Evolutionary conservation across 2,888 invertebrate genomes (phyloP).

Genomic region (Catotricha subobsoleta): DNA sequence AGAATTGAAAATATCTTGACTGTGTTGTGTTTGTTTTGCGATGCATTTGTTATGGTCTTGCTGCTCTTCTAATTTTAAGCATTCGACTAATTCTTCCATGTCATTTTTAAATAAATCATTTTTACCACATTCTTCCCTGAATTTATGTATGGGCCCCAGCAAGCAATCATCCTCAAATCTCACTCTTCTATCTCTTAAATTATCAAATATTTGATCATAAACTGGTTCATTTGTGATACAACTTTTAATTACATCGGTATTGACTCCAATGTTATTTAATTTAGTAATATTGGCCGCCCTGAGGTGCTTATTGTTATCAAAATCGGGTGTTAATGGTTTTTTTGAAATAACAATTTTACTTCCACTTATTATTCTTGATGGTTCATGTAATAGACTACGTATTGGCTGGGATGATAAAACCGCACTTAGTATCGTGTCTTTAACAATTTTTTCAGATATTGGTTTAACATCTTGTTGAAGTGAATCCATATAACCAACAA

Average conservation of each 20-base stretch:
- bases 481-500: too few species aligned
- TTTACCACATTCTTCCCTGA: constrained; percentile 37
- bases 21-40: neutral
- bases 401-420: too few species aligned
- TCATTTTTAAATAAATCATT: constrained; percentile 38
- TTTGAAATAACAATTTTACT: too few species aligned
- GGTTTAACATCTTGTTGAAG: constrained; percentile 27
- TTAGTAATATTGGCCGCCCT: too few species aligned
- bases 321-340: too few species aligned
- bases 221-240: constrained; percentile 39
- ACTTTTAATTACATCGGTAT: constrained; percentile 37
- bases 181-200: constrained; percentile 35
- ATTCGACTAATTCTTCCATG: constrained; percentile 31
- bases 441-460: too few species aligned
- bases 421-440: too few species aligned
- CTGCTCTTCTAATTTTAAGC: too few species aligned
- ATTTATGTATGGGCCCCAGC: constrained; percentile 37
- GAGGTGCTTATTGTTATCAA: too few species aligned
- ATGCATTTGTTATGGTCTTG: too few species aligned
- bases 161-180: constrained; percentile 37
- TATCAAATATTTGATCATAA: constrained; percentile 38
- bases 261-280: constrained; percentile 34
- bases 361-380: too few species aligned
- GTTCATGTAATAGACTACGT: too few species aligned
- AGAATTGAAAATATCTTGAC: constrained; percentile 18